Evolutionary conservation across 2,888 invertebrate species (phyloP).

Genomic region (Chaitophorus viminalis): DNA sequence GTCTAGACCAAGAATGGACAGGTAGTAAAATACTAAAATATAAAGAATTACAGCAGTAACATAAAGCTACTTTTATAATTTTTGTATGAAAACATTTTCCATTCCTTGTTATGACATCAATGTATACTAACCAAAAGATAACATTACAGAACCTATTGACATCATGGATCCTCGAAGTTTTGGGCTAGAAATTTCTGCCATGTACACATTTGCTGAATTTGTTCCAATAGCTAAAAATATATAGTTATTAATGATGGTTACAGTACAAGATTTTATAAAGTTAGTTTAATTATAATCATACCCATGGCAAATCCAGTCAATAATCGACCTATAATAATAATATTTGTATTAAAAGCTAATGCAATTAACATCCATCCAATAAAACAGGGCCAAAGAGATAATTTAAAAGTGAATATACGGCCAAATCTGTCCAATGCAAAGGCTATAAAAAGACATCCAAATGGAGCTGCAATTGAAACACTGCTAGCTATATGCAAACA

Average conservation of each 20-base stretch:
- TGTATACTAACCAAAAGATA: slow-evolving; percentile 69
- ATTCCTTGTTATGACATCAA: background rate
- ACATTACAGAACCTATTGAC: slow-evolving; percentile 71
- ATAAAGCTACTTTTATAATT: no score
- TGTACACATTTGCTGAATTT: slow-evolving; percentile 73
- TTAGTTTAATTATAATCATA: slow-evolving; percentile 27
- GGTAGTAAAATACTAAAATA: no score
- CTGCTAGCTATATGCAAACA: slow-evolving; percentile 56
- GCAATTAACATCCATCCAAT: slow-evolving; percentile 61
- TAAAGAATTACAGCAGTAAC: no score
- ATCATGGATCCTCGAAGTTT: slow-evolving; percentile 72
- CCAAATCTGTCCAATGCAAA: slow-evolving; percentile 54
- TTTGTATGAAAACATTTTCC: no score
- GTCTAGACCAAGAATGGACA: no score
- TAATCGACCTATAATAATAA: slow-evolving; percentile 55
- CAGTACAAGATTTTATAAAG: background rate
- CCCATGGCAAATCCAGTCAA: slow-evolving; percentile 61
- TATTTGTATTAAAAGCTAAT: slow-evolving; percentile 17
- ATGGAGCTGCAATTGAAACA: slow-evolving; percentile 54
- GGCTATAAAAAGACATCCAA: slow-evolving; percentile 53
- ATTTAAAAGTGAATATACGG: slow-evolving; percentile 49
- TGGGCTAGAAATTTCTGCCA: slow-evolving; percentile 72
- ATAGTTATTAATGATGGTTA: background rate
- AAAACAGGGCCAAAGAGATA: slow-evolving; percentile 58
- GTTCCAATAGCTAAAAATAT: slow-evolving; percentile 69